phyloP scores from a whole-genome alignment of 2,797 vertebrate species.

The Simalia tracyae region DNA sequence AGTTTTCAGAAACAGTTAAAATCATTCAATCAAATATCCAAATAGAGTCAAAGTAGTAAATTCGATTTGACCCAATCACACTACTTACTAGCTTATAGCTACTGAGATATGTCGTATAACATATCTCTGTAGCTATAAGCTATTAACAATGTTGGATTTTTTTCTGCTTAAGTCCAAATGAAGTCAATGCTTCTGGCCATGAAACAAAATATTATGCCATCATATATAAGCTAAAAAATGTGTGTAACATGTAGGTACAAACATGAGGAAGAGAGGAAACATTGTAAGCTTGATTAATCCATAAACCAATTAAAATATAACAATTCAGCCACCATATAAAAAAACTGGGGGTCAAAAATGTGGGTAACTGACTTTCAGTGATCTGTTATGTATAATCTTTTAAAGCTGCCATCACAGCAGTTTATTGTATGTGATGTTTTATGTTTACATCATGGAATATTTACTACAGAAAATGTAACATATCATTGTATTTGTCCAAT shows the following conservation, averaged over 20 bases:
- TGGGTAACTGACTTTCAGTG: neutral
- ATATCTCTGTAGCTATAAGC: too few relatives aligned
- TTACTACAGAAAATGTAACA: constrained; percentile 8
- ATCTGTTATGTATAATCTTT: neutral
- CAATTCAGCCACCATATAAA: neutral
- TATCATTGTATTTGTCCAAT: constrained; percentile 7
- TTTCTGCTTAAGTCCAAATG: neutral
- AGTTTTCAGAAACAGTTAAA: neutral
- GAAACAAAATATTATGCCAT: neutral
- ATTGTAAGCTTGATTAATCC: neutral
- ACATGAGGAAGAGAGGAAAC: neutral
- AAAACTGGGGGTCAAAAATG: neutral
- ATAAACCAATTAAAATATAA: neutral
- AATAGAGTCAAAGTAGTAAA: neutral
- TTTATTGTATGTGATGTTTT: constrained; percentile 20
- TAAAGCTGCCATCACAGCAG: constrained; percentile 16
- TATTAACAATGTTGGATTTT: neutral
- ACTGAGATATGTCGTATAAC: neutral
- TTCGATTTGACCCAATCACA: neutral
- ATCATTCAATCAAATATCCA: neutral
- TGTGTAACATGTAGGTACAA: neutral
- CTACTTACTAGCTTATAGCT: neutral
- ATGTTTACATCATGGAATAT: constrained; percentile 16
- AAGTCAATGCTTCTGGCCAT: neutral
- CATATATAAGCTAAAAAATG: neutral